A percentile compares a stretch with the other conserved stretches of the same genome.
phyloP scores from a whole-genome alignment of 2,888 invertebrate species.

The Platypus cylindrus region DNA sequence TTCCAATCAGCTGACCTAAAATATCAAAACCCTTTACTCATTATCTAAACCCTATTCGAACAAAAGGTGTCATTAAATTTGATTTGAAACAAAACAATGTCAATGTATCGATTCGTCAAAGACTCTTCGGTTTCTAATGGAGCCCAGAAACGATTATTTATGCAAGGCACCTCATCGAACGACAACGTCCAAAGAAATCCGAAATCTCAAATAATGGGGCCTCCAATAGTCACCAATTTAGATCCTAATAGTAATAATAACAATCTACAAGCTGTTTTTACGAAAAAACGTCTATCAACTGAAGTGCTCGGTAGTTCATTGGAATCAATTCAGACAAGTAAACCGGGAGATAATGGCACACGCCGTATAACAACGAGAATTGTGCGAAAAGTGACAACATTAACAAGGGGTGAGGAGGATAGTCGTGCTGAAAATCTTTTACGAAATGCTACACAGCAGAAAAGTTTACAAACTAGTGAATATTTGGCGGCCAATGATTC shows the following conservation, averaged over 20 bases:
- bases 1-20: too few relatives aligned
- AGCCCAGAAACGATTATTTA: constrained; percentile 55
- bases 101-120: constrained; percentile 71
- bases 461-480: constrained; percentile 45
- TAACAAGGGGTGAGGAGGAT: constrained; percentile 76
- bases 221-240: constrained; percentile 32
- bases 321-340: constrained; percentile 72
- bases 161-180: constrained; percentile 52
- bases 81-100: constrained; percentile 20
- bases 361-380: constrained; percentile 76
- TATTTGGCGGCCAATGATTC: constrained; percentile 42
- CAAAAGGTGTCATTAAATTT: too few relatives aligned
- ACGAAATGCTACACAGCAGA: constrained; percentile 39
- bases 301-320: constrained; percentile 66
- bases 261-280: constrained; percentile 64
- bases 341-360: constrained; percentile 64
- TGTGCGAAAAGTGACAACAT: constrained; percentile 76
- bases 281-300: constrained; percentile 70
- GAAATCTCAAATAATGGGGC: constrained; percentile 18
- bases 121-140: constrained; percentile 36
- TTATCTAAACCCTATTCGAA: too few relatives aligned
- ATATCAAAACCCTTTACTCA: too few relatives aligned
- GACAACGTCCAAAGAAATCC: too few relatives aligned
- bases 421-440: constrained; percentile 57
- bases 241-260: constrained; percentile 27